Conservation (phyloP, 2,888 invertebrate species). For the Stenodera caucasica region DNA sequence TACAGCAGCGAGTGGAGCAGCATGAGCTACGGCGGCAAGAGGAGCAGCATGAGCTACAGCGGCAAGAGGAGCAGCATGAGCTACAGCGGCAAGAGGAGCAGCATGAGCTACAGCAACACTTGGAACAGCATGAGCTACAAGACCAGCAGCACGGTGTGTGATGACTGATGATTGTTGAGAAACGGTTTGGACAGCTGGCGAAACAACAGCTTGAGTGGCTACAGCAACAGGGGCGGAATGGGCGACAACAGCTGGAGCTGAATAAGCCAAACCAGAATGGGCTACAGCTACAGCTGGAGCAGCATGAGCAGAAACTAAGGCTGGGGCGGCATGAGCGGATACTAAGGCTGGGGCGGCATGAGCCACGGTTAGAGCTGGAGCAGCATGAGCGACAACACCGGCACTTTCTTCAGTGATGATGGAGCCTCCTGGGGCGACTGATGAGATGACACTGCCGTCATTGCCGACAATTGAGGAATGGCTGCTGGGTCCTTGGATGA, state of each 20-base stretch:
- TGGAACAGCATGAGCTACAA: slow-evolving; percentile 18
- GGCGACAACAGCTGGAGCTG: slow-evolving; percentile 21
- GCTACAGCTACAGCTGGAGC: slow-evolving; percentile 10
- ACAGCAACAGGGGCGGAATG: neutral
- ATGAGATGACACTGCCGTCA: slow-evolving; percentile 43
- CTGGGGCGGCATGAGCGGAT: slow-evolving; percentile 7
- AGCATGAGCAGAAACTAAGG: neutral
- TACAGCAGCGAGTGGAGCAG: slow-evolving; percentile 28
- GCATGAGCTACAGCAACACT: slow-evolving; percentile 18
- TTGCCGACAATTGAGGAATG: slow-evolving; percentile 41
- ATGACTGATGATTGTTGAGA: slow-evolving; percentile 11
- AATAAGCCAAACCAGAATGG: slow-evolving; percentile 14
- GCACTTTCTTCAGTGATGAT: slow-evolving; percentile 37
- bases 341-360: neutral
- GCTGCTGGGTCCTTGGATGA: slow-evolving; percentile 45
- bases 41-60: slow-evolving; percentile 20
- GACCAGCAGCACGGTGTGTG: slow-evolving; percentile 22
- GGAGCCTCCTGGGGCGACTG: slow-evolving; percentile 42
- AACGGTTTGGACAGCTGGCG: slow-evolving; percentile 9
- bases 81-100: slow-evolving; percentile 11
- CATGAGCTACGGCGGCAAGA: slow-evolving; percentile 25
- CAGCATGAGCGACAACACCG: slow-evolving; percentile 33
- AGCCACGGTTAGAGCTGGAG: slow-evolving; percentile 19
- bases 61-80: slow-evolving; percentile 8
- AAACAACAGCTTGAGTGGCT: slow-evolving; percentile 11